Evolutionary conservation across 2,113 vertebrate genomes (phyloP), one percentile per base, ranked within the genome.

Genomic region (Nothobranchius kuhntae): DNA sequence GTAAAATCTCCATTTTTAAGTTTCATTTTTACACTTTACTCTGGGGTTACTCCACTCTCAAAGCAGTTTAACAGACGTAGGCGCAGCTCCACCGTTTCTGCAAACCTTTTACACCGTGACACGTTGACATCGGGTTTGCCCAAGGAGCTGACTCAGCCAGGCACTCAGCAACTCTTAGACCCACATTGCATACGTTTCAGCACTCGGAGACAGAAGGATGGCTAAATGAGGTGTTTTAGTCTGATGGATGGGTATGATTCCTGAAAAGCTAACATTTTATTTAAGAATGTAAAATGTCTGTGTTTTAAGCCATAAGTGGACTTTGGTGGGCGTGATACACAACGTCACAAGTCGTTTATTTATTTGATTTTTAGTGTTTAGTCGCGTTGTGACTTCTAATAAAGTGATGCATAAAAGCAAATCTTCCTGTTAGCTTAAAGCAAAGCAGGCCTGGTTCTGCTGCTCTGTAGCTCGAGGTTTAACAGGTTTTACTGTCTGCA

Each of bases 181-280:
- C 51, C 65, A 35, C 50, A 69, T 53, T 73, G 73, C 61, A 61
- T 72, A 38, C 45, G 56, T 55, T 76, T 64, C 30, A 56, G 50
- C 63, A 60, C 73, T 48, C 73, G 47, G 46, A 44, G 45, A 30
- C 30, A 30, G 52, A 64, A 63, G 13, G 38, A 40, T 7, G 6
- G 38, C 38, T 40, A 40, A 40, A 40, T 40, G 38, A 7, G 38
- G 38, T 40, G 9, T 40, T 40, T 40, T 5, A 40, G 6, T 40
- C 7, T 40, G 6, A 13, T 4, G 3, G 14, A 13, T 4, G 3
- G 14, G 7, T 15, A 50, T 9, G 7, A 50, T 15, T 15, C 15
- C 48, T 51, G n/a, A n/a, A 21, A 21, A 21, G 9, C 48, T 21
- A 48, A 48, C 47, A n/a, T 48, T 4, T 47, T 14, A 48, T 15